These are phyloP conservation scores for Netelia melanura DNA, from an alignment of 2,888 invertebrate genomes.

Conservation along the genomic window DNA sequence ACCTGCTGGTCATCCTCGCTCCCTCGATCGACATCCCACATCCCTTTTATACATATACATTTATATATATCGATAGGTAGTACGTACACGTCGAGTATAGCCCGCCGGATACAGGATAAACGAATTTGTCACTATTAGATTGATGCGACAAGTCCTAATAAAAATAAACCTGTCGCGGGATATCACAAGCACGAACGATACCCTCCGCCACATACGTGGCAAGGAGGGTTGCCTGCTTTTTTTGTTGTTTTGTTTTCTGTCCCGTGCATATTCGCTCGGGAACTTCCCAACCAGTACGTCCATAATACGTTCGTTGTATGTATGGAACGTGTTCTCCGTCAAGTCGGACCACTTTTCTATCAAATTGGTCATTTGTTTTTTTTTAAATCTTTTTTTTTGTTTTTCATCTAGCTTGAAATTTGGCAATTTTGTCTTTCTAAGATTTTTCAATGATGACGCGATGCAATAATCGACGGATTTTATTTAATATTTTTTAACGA, in stretches of 20 bases:
- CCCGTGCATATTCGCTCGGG: neutral
- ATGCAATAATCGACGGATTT: too few relatives aligned
- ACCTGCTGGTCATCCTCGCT: slow-evolving; percentile 54
- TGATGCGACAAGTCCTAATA: slow-evolving; percentile 67
- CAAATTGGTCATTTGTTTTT: too few relatives aligned
- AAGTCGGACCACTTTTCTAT: too few relatives aligned
- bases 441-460: too few relatives aligned
- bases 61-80: slow-evolving; percentile 31
- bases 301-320: neutral
- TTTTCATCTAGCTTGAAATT: too few relatives aligned
- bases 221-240: slow-evolving; percentile 14
- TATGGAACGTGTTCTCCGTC: neutral
- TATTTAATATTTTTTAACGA: too few relatives aligned
- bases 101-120: slow-evolving; percentile 49
- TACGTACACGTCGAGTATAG: neutral
- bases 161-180: slow-evolving; percentile 66
- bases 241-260: neutral
- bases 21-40: slow-evolving; percentile 11
- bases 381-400: too few relatives aligned
- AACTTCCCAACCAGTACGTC: neutral
- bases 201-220: neutral
- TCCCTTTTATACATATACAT: slow-evolving; percentile 21
- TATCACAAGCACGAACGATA: slow-evolving; percentile 32
- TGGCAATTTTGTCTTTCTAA: too few relatives aligned
- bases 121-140: slow-evolving; percentile 68